Conservation (phyloP, 2,113 vertebrate genomes). For the Onychostoma macrolepis region DNA sequence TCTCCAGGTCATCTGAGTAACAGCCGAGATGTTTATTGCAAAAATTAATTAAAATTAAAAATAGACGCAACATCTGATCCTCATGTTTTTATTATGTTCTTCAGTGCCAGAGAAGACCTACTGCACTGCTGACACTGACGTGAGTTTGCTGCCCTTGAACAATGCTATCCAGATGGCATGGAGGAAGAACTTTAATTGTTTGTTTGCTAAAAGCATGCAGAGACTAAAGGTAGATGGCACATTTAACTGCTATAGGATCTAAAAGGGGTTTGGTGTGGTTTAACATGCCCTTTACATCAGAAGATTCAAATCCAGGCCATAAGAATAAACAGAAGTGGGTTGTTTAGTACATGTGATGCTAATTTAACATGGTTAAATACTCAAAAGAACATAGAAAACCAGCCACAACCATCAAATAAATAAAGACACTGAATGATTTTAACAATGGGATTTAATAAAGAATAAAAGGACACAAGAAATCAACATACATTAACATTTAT, state of each 20-base stretch:
- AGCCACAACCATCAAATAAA: neutral
- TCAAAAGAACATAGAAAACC: neutral
- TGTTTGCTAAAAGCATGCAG: constrained; percentile 3
- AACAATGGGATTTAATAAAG: constrained; percentile 68
- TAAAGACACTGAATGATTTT: constrained; percentile 31
- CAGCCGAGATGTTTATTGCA: neutral
- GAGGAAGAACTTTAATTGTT: neutral
- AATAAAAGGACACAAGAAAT: constrained; percentile 63
- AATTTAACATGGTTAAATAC: neutral
- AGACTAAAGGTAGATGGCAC: neutral
- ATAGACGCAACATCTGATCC: neutral
- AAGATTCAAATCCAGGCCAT: neutral
- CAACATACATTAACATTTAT: constrained; percentile 57
- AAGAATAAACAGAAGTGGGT: neutral
- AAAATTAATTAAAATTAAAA: neutral
- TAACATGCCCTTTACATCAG: neutral
- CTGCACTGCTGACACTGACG: neutral
- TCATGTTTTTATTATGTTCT: neutral
- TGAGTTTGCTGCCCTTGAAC: neutral
- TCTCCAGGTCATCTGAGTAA: neutral
- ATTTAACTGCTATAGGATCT: neutral
- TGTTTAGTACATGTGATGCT: neutral
- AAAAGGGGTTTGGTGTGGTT: neutral
- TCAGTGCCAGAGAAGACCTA: neutral
- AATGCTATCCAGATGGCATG: neutral